Percentiles rank a stretch among this genome's conserved stretches.
phyloP scores from a whole-genome alignment of 2,888 invertebrate species.

The Dermolepida albohirtum region DNA sequence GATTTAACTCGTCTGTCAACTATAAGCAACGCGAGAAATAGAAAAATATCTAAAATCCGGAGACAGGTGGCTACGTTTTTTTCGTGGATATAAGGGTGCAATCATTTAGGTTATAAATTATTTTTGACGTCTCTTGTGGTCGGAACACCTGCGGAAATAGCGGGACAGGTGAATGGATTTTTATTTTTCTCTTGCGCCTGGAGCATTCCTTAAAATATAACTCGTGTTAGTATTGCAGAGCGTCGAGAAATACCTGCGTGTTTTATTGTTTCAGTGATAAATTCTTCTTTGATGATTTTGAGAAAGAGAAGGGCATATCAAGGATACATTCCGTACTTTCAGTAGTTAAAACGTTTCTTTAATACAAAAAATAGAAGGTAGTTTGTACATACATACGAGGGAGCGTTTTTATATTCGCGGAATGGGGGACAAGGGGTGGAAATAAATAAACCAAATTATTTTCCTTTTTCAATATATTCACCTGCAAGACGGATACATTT shows the following conservation, averaged over 20 bases:
- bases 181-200: slow-evolving; percentile 20
- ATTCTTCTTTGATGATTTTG: not conserved
- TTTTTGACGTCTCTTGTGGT: slow-evolving; percentile 46
- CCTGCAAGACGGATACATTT: no score
- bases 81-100: slow-evolving; percentile 40
- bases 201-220: slow-evolving; percentile 25
- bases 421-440: no score
- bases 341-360: no score
- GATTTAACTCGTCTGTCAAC: slow-evolving; percentile 41
- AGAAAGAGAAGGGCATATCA: no score
- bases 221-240: slow-evolving; percentile 31
- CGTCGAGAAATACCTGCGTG: slow-evolving; percentile 17
- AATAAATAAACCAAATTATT: no score
- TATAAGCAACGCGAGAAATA: slow-evolving; percentile 29
- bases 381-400: no score
- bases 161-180: slow-evolving; percentile 44
- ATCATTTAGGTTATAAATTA: slow-evolving; percentile 49
- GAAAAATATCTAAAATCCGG: slow-evolving; percentile 29
- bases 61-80: slow-evolving; percentile 40
- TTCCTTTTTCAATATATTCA: no score
- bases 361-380: no score
- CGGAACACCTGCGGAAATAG: slow-evolving; percentile 44
- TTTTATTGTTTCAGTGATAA: slow-evolving; percentile 1
- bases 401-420: no score
- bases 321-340: no score